Base-by-base conservation (phyloP, 2,797 vertebrate species). In the Periophthalmus magnuspinnatus region DNA sequence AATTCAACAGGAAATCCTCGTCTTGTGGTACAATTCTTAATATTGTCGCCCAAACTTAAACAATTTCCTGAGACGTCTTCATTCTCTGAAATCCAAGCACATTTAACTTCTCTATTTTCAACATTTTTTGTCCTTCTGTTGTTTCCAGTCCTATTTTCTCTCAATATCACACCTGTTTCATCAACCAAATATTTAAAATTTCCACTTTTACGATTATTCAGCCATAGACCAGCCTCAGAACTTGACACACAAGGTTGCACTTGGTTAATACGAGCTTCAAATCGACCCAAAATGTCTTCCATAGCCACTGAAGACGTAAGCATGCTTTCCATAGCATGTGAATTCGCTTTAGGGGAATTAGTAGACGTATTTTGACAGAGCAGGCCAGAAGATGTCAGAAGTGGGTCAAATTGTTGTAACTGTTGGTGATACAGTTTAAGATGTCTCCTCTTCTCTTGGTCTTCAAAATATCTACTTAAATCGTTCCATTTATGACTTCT, bases 391-490 rank as follows among this genome's bases (percentile, higher is more conserved):
- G 28, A 69, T 82, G 71, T 5, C 41, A 45, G 13, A 45, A 45
- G 41, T 0, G 89, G 82, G 17, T 92, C 74, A 61, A 86, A 85
- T 83, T 87, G 86, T 82, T 98, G 96, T 69, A 98, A 94, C 75
- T 96, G 94, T 86, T 96, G 93, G 76, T 98, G 96, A 83, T 96
- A 97, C 73, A 83, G 84, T 68, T 87, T 94, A 71, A 98, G 83
- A 82, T 95, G 96, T 2, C 88, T 92, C 75, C 94, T 92, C 59
- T 91, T 93, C 68, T 95, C 94, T 24, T 87, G 90, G 71, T 95
- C 90, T 60, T 36, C 64, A 65, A 17, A 4, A 59, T 72, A 56
- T 28, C 67, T 41, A 56, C 0, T 38, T 33, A 16, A 14, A 45
- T 13, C 5, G 41, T 64, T 45, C 50, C 10, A 45, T 56, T 75